A percentile compares a stretch with the other conserved stretches of the same genome.
Conservation (phyloP, 2,797 vertebrate genomes). For the Squalus acanthias region DNA sequence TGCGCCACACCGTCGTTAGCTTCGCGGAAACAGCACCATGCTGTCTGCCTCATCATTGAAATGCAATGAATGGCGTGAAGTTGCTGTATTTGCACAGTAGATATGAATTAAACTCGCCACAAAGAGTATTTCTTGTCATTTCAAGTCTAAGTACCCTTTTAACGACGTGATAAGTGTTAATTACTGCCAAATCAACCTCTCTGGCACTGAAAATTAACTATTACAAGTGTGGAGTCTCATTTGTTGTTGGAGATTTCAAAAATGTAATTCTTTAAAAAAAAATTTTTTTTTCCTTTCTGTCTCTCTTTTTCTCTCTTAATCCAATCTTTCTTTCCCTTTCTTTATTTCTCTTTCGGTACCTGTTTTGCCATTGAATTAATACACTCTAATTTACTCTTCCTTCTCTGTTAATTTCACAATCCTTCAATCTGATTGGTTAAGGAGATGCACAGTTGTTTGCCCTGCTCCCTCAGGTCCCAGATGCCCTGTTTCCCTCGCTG, state of each 20-base stretch:
- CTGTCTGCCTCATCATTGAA: background rate
- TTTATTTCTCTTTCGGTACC: no score
- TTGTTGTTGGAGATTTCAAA: background rate
- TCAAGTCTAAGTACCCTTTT: background rate
- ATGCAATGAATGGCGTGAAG: background rate
- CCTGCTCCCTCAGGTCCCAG: no score
- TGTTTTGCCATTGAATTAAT: no score
- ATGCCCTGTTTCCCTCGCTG: no score
- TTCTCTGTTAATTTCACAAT: background rate
- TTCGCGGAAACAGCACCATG: background rate
- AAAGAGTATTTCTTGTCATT: background rate
- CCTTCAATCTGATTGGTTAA: no score
- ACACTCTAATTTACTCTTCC: background rate
- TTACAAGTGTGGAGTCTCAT: background rate
- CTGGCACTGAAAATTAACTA: background rate
- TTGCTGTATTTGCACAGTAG: background rate
- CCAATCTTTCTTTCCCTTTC: no score
- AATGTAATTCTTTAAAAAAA: background rate
- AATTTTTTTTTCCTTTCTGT: no score
- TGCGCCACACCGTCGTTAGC: background rate
- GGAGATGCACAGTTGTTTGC: no score
- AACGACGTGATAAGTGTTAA: background rate
- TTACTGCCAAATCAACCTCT: background rate
- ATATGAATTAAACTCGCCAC: background rate
- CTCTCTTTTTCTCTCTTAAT: no score